Evolutionary conservation across 2,888 invertebrate species (phyloP), one percentile per base, ranked within the genome.

Genomic region (Hydrotaea cyrtoneurina): DNA sequence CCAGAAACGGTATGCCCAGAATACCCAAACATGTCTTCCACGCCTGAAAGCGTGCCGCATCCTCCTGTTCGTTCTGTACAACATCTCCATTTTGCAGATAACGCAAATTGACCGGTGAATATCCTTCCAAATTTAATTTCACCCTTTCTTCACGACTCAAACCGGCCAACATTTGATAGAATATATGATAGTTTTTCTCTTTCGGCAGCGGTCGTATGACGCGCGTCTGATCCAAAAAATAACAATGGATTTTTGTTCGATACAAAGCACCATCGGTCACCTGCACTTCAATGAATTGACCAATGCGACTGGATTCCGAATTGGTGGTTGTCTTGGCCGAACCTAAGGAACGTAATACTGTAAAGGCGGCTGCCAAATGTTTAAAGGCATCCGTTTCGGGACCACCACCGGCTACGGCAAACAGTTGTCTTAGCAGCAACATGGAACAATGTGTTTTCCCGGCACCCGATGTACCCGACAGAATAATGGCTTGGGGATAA

Each of bases 381-480:
- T 98, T 98, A 93, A 98, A 98, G 64, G 98, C 97, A 93, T 98
- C 98, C 23, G 98, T 98, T 94, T 98, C 98, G 3, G 97, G 96
- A 71, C 98, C 98, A 88, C 98, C 98, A 85, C 98, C 98, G 80
- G 98, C 98, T 87, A 97, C 96, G 91, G 98, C 97, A 93, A 98
- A 98, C 90, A 98, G 93, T 91, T 98, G 97, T 88, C 98, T 94
- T 89, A 98, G 94, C 89, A 98, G 93, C 90, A 97, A 93, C 97
- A 98, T 97, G 21, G 97, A 97, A 85, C 97, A 96, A 92, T 97
- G 96, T 79, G 98, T 98, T 93, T 98, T 98, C 31, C 98, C 98
- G 23, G 97, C 97, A 23, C 98, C 98, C 87, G 97, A 97, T 78
- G 96, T 93, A 94, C 97, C 97, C 86, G 97, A 98, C 79, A 98